Percentiles rank a stretch among this genome's conserved stretches.
These are phyloP conservation scores for Anneissia japonica DNA, from an alignment of 35 echinoderm and acorn worm genomes.

Conservation along the genomic window DNA sequence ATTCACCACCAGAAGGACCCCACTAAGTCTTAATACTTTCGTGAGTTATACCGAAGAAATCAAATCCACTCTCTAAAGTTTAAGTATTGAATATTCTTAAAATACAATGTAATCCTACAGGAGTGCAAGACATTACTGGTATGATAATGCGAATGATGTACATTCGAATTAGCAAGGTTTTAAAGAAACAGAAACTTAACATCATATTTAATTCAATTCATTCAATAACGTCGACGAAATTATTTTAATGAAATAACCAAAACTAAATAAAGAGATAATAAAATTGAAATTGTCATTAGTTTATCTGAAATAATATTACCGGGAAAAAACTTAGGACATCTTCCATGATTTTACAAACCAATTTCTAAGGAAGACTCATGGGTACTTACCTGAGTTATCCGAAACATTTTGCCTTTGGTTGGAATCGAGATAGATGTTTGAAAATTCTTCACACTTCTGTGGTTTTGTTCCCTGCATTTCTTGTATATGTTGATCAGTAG, in stretches of 20 bases:
- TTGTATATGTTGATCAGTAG: neutral
- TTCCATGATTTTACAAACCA: neutral
- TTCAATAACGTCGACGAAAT: neutral
- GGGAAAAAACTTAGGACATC: no score
- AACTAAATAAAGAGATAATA: neutral
- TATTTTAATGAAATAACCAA: neutral
- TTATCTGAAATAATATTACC: neutral
- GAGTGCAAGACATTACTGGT: no score
- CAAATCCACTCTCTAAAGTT: no score
- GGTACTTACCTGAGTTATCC: neutral
- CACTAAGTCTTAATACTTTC: no score
- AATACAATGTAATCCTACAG: no score
- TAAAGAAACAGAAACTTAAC: no score
- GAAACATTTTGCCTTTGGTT: neutral
- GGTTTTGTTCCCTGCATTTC: neutral
- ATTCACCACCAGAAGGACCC: no score
- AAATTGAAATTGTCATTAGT: neutral
- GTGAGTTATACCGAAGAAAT: no score
- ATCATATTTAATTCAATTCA: no score
- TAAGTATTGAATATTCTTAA: no score
- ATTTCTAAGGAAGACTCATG: neutral
- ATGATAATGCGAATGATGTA: no score
- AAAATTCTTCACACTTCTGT: neutral
- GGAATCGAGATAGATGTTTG: neutral
- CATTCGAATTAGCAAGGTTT: no score